Conservation (phyloP, 2,113 vertebrate species). For the Cepphus grylle region DNA sequence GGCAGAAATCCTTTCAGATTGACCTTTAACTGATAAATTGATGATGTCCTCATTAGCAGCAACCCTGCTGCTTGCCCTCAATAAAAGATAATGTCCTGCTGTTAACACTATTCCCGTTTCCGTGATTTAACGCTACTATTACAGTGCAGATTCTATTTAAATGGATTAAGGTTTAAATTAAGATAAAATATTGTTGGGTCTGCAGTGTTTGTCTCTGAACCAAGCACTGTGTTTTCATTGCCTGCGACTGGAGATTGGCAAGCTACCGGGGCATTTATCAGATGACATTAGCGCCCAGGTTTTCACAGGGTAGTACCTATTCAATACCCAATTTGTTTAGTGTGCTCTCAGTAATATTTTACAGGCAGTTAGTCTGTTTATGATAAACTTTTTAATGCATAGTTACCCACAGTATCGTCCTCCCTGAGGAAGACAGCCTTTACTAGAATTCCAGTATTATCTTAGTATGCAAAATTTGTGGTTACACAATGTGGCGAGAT, state of each 20-base stretch:
- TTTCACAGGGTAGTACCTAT: not conserved
- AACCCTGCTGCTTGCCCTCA: conserved; percentile 75
- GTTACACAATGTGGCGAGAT: not conserved
- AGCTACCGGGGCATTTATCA: not conserved
- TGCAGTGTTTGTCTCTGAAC: conserved; percentile 25
- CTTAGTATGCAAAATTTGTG: not conserved
- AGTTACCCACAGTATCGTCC: not conserved
- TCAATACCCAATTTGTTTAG: not conserved
- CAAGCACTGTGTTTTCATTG: not conserved
- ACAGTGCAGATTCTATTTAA: conserved; percentile 67
- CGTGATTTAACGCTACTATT: conserved; percentile 72
- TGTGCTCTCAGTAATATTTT: not conserved
- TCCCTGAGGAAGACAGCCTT: not conserved
- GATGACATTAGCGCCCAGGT: not conserved
- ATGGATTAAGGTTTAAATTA: conserved; percentile 63
- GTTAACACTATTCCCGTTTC: conserved; percentile 67
- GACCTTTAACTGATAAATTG: conserved; percentile 78
- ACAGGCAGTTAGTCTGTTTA: not conserved
- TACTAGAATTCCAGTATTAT: not conserved
- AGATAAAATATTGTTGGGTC: conserved; percentile 60
- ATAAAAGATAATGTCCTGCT: conserved; percentile 78
- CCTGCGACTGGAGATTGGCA: not conserved
- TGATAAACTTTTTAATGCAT: not conserved
- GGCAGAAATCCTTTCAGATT: conserved; percentile 65
- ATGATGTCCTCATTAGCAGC: conserved; percentile 78